Percentiles rank a stretch among this genome's conserved stretches.
Evolutionary conservation across 2,888 invertebrate genomes (phyloP).

Genomic region (Tupiocoris notatus): DNA sequence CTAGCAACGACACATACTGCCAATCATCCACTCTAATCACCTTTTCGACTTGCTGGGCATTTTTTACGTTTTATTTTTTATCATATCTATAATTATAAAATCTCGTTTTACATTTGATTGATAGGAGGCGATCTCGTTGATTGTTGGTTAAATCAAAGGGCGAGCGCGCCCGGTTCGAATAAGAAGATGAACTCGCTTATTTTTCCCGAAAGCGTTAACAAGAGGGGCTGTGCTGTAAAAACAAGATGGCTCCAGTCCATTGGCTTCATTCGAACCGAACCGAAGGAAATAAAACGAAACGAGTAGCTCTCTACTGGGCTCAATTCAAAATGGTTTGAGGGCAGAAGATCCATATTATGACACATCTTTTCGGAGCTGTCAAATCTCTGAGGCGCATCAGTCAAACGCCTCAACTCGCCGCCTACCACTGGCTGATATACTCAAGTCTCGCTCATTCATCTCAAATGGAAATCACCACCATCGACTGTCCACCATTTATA

Average conservation of each 20-base stretch:
- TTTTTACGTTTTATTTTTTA: slow-evolving; percentile 44
- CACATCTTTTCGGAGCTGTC: background rate
- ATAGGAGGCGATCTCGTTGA: slow-evolving; percentile 26
- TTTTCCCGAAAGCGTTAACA: slow-evolving; percentile 14
- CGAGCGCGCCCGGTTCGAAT: slow-evolving; percentile 1
- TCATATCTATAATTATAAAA: slow-evolving; percentile 45
- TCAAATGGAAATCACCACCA: background rate
- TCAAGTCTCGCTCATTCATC: background rate
- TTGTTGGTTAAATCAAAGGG: slow-evolving; percentile 32
- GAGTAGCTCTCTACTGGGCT: background rate
- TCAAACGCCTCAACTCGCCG: background rate
- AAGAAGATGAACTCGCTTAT: slow-evolving; percentile 11
- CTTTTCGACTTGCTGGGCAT: slow-evolving; percentile 37
- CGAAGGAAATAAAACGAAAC: background rate
- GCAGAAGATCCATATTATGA: background rate
- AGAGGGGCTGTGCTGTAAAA: background rate
- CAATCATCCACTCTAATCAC: slow-evolving; percentile 45
- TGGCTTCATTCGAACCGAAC: background rate
- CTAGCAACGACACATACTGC: slow-evolving; percentile 42
- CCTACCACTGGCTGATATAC: background rate
- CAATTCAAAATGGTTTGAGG: slow-evolving; percentile 11
- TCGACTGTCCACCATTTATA: background rate
- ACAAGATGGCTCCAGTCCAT: background rate
- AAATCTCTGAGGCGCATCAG: background rate
- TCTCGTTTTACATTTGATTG: slow-evolving; percentile 32